Evolutionary conservation across 2,113 vertebrate genomes (phyloP), one percentile per base, ranked within the genome.

Genomic region (Leptodactylus fuscus): DNA sequence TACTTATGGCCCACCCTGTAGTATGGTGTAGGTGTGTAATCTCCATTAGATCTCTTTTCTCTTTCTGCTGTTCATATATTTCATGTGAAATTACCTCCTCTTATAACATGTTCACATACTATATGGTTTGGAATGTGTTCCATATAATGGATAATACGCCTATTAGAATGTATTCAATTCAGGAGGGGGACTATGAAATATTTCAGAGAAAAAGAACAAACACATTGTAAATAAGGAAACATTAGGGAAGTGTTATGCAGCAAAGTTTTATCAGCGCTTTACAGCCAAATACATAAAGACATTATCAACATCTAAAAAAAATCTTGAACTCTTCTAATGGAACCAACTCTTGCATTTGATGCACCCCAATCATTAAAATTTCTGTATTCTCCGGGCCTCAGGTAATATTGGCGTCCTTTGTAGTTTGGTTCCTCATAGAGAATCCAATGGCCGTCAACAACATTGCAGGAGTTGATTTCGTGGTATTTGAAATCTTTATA

Each of bases 391-490:
- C 94, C 91, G 0, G 92, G 55, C 79, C 94, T 93, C 87, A 96
- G 89, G 87, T 96, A 95, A 90, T 93, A 95, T 90, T 94, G 91
- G 80, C 87, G 78, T 48, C 94, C 94, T 87, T 92, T 89, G 88
- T 93, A 95, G 89, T 90, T 94, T 77, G 92, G 93, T 88, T 94
- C 94, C 92, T 96, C 94, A 1, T 95, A 95, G 85, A 95, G 95
- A 88, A 94, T 88, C 91, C 95, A 95, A 90, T 91, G 95, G 87
- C 93, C 94, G 49, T 94, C 92, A 90, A 95, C 93, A 76, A 94
- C 91, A 8, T 89, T 94, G 90, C 94, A 89, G 87, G 93, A 97
- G 89, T 94, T 93, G 87, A 94, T 92, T 10, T 95, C 91, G 70
- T 88, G 92, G 88, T 95, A 89, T 34, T 90, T 92, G 89, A 96